phyloP scores from a whole-genome alignment of 2,888 invertebrate genomes.

The Xylota segnis region DNA sequence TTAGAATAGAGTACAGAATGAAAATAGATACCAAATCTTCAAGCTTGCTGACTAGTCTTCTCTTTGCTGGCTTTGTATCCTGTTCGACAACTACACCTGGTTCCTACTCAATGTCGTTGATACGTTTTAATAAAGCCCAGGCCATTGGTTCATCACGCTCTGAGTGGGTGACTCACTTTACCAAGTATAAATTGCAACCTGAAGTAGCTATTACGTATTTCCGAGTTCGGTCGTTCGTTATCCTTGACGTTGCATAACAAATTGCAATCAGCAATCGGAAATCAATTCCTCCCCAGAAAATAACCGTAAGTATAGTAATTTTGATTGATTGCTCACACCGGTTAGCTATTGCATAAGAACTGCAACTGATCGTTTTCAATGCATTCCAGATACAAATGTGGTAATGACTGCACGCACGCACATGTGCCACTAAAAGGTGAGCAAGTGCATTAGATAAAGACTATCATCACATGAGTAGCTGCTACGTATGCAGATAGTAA shows the following conservation, averaged over 20 bases:
- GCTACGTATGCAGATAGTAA: not conserved
- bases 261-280: not conserved
- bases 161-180: not conserved
- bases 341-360: slow-evolving; percentile 17
- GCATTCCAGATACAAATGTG: slow-evolving; percentile 34
- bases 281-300: slow-evolving; percentile 5
- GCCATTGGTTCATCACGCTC: too few relatives aligned
- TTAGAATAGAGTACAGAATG: too few relatives aligned
- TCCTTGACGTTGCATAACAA: slow-evolving; percentile 39
- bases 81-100: too few relatives aligned
- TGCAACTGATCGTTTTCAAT: not conserved
- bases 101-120: too few relatives aligned
- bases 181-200: not conserved
- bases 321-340: slow-evolving; percentile 30
- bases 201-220: not conserved
- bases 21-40: too few relatives aligned
- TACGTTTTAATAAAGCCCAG: too few relatives aligned
- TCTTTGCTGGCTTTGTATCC: too few relatives aligned
- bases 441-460: slow-evolving; percentile 31
- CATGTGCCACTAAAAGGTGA: slow-evolving; percentile 41
- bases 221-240: not conserved
- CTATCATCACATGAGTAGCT: slow-evolving; percentile 14
- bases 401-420: slow-evolving; percentile 41
- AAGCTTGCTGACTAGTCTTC: too few relatives aligned
- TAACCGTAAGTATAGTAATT: slow-evolving; percentile 19